Conservation (phyloP, 2,888 invertebrate genomes). For the Galerucella calmariensis region DNA sequence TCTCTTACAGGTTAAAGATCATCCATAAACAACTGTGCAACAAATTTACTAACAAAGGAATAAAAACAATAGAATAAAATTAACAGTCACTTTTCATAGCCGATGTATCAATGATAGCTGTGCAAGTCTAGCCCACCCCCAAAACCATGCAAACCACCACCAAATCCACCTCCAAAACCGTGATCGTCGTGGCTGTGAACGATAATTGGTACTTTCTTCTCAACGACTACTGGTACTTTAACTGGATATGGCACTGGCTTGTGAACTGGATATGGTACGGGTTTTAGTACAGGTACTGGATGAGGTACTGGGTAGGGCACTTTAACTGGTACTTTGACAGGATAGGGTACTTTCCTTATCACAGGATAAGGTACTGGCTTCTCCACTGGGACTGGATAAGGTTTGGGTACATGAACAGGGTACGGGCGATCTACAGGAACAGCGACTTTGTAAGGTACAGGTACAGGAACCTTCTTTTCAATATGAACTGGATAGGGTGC, state of each 20-base stretch:
- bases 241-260: constrained; percentile 64
- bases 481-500: constrained; percentile 69
- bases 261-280: constrained; percentile 59
- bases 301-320: constrained; percentile 66
- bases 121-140: constrained; percentile 40
- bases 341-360: constrained; percentile 67
- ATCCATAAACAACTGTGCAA: constrained; percentile 47
- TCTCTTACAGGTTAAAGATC: constrained; percentile 43
- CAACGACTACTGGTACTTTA: constrained; percentile 65
- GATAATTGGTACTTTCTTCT: constrained; percentile 66
- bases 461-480: constrained; percentile 66
- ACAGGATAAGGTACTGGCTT: constrained; percentile 69
- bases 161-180: constrained; percentile 47
- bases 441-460: constrained; percentile 62
- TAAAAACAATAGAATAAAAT: constrained; percentile 36
- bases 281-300: constrained; percentile 58
- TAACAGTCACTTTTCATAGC: constrained; percentile 24
- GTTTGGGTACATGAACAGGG: constrained; percentile 65
- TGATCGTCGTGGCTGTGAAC: constrained; percentile 64
- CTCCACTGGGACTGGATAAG: constrained; percentile 66
- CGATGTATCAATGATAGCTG: constrained; percentile 34
- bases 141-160: constrained; percentile 46
- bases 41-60: constrained; percentile 47
- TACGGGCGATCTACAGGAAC: constrained; percentile 67
- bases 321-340: constrained; percentile 65